These are phyloP conservation scores for Cacatua alba DNA, from an alignment of 2,113 vertebrate species.

Conservation along the genomic window DNA sequence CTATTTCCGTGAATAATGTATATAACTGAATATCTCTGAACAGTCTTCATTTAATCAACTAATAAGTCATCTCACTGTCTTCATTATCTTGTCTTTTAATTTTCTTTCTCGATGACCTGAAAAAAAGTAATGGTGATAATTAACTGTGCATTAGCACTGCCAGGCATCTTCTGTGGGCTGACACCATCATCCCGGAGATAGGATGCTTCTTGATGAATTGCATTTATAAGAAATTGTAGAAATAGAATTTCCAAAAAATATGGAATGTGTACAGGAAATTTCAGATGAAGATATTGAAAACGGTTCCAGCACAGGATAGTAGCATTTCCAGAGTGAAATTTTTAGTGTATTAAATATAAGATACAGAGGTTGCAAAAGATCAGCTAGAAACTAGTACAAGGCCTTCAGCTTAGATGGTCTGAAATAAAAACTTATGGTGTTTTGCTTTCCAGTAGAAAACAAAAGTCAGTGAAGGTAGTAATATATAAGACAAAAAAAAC, in stretches of 20 bases:
- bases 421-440: neutral
- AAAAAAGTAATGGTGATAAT: neutral
- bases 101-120: neutral
- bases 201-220: neutral
- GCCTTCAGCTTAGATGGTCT: neutral
- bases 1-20: neutral
- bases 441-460: neutral
- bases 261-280: neutral
- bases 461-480: neutral
- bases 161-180: neutral
- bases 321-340: neutral
- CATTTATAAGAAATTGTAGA: neutral
- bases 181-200: neutral
- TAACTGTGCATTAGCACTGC: neutral
- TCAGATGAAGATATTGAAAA: neutral
- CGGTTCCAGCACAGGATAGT: neutral
- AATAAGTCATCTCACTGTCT: neutral
- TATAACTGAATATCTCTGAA: neutral
- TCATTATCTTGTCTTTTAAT: neutral
- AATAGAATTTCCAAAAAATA: neutral
- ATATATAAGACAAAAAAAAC: neutral
- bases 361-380: neutral
- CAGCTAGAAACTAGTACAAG: neutral
- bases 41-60: neutral
- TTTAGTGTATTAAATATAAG: neutral